Conservation (phyloP, 37 sponge, comb jelly and placozoan species). For the Aplysina aerophoba region DNA sequence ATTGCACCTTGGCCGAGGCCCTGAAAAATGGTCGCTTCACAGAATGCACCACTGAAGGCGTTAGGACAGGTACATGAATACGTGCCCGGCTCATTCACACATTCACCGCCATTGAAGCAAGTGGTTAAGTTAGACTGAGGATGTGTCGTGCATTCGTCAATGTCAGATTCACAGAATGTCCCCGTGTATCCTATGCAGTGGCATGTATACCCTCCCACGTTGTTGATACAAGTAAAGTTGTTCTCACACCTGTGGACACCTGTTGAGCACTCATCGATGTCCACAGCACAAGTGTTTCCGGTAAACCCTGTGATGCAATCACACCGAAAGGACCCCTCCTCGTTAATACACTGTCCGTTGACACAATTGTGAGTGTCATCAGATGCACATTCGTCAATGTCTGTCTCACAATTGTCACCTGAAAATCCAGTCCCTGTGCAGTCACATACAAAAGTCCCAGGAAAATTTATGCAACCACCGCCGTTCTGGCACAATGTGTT, state of each 20-base stretch:
- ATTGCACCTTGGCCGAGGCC: not conserved
- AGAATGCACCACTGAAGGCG: not conserved
- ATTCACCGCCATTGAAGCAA: conserved; percentile 50
- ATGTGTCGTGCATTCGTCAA: conserved; percentile 26
- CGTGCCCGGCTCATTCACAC: conserved; percentile 23
- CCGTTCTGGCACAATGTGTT: conserved; percentile 20
- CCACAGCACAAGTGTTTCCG: conserved; percentile 29
- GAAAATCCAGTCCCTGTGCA: conserved; percentile 27
- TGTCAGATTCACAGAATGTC: conserved; percentile 27
- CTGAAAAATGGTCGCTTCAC: not conserved
- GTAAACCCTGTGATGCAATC: conserved; percentile 32
- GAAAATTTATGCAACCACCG: not conserved
- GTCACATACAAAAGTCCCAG: conserved; percentile 18
- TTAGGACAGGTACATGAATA: not conserved
- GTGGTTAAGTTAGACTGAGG: not conserved
- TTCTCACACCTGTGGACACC: conserved; percentile 24
- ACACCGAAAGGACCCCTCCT: conserved; percentile 32
- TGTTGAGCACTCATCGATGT: conserved; percentile 44
- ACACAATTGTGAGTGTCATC: not conserved
- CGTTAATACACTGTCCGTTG: conserved; percentile 28
- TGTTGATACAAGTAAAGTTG: conserved; percentile 49
- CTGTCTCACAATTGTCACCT: conserved; percentile 20
- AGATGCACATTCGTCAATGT: conserved; percentile 40
- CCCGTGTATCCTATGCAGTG: conserved; percentile 45
- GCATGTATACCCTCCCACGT: conserved; percentile 36